A percentile compares a stretch with the other conserved stretches of the same genome.
phyloP scores from a whole-genome alignment of 2,888 invertebrate genomes.

The Hirtodrosophila confusa region DNA sequence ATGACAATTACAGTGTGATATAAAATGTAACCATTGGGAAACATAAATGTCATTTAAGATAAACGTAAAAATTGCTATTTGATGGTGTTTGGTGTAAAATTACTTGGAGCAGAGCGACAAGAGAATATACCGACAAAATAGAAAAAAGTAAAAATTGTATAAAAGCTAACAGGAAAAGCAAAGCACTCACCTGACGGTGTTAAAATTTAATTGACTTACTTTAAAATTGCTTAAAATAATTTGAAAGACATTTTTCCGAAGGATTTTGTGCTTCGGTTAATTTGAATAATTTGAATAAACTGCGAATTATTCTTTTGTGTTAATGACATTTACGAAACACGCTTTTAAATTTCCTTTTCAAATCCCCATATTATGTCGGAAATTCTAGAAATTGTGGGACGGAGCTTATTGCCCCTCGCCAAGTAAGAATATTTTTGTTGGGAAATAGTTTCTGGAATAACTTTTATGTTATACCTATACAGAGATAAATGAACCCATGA shows the following conservation, averaged over 20 bases:
- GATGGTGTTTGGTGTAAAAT: conserved; percentile 54
- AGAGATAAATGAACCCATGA: no score
- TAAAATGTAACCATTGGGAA: conserved; percentile 73
- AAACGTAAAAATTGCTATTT: conserved; percentile 74
- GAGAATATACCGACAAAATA: conserved; percentile 8
- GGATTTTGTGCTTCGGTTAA: conserved; percentile 18
- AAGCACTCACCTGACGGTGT: conserved; percentile 52
- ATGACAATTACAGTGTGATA: conserved; percentile 54
- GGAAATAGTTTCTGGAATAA: no score
- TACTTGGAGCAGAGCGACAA: conserved; percentile 25
- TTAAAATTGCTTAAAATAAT: conserved; percentile 26
- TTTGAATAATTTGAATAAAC: conserved; percentile 16
- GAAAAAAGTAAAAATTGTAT: conserved; percentile 16
- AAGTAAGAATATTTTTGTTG: no score
- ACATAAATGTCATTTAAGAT: conserved; percentile 77
- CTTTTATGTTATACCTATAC: no score
- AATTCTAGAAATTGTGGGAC: neutral
- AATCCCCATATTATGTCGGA: neutral
- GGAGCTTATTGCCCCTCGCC: no score
- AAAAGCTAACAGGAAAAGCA: conserved; percentile 26
- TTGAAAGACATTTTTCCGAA: conserved; percentile 6
- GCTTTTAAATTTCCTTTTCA: neutral
- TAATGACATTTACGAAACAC: conserved; percentile 12
- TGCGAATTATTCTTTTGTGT: conserved; percentile 2
- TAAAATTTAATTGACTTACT: conserved; percentile 70